Base-by-base conservation (phyloP, 2,113 vertebrate species). In the Ascaphus truei region DNA sequence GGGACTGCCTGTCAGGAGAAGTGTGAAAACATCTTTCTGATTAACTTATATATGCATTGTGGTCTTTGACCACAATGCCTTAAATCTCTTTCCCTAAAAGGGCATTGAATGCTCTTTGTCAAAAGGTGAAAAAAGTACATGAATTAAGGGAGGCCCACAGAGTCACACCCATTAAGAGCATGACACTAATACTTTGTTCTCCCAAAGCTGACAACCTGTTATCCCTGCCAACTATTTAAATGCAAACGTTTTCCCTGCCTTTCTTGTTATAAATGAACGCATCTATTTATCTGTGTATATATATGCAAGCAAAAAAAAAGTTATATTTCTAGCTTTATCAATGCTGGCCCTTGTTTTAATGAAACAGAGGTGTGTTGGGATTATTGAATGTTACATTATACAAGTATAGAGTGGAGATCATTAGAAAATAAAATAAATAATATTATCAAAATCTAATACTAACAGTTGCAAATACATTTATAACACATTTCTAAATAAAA, bases 21-120 rank as follows among this genome's bases (percentile, higher is more conserved):
- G 67, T 31, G 23, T 86, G 79, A 82, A 85, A 86, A 81, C 0
- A 3, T 80, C 75, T 82, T 83, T 86, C 73, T 84, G 71, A 73
- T 80, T 69, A 75, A 71, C 63, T 58, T 74, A 75, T 61, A 45
- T 65, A 18, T 12, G 36, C 13, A 77, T 80, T 84, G 75, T 80
- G 80, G 39, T 41, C 48, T 62, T 26, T 66, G 73, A 75, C 36
- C 61, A 30, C 33, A 47, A 8, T 67, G 34, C 0, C 51, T 41
- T 50, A 68, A 80, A 79, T 29, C 30, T 43, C 62, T 74, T 73
- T 68, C 60, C 26, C 60, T 53, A 71, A 80, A 73, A 23, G 41
- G 62, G 18, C 26, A 37, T 74, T 1, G 0, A 65, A 37, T 74
- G 27, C 39, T 72, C 72, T 79, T 65, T 37, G 74, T 66, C 78